Base-by-base conservation (phyloP, 2,113 vertebrate species). In the Pteropus alecto region DNA sequence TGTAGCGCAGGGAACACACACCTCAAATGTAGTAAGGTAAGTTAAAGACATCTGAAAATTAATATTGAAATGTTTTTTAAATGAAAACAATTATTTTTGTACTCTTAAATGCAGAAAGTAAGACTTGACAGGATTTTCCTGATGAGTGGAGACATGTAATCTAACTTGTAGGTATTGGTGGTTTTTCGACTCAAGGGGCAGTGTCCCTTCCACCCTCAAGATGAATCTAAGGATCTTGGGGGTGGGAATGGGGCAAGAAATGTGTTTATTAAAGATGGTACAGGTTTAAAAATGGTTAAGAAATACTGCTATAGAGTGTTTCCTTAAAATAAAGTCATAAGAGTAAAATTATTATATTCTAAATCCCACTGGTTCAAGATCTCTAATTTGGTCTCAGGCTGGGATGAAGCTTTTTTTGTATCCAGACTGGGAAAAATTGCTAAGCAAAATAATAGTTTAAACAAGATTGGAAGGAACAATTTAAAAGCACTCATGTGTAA, bases 371-470 rank as follows among this genome's bases (percentile, higher is more conserved):
- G 95, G 63, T 51, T 96, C 77, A 85, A 89, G 61, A 96, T 56
- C 2, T 79, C 82, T 96, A 92, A 94, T 96, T 96, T 51, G 46
- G 70, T 96, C 91, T 96, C 65, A 96, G 97, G 33, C 85, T 88
- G 77, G 35, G 87, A 70, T 95, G 73, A 54, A 93, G 76, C 35
- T 92, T 78, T 92, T 92, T 97, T 96, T 84, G 95, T 92, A 90
- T 95, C 60, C 48, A 97, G 90, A 56, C 85, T 95, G 97, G 88
- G 93, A 94, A 96, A 95, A 97, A 93, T 93, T 96, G 87, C 95
- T 94, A 82, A 95, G 88, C 93, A 97, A 94, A 97, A 96, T 94
- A 97, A 97, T 97, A 88, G 68, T 93, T 97, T 97, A 96, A 97
- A 93, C 83, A 89, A 93, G 89, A 95, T 96, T 78, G 56, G 77